Evolutionary conservation across 2,888 invertebrate genomes (phyloP), one percentile per base, ranked within the genome.

Genomic region (Drosophila neonasuta): DNA sequence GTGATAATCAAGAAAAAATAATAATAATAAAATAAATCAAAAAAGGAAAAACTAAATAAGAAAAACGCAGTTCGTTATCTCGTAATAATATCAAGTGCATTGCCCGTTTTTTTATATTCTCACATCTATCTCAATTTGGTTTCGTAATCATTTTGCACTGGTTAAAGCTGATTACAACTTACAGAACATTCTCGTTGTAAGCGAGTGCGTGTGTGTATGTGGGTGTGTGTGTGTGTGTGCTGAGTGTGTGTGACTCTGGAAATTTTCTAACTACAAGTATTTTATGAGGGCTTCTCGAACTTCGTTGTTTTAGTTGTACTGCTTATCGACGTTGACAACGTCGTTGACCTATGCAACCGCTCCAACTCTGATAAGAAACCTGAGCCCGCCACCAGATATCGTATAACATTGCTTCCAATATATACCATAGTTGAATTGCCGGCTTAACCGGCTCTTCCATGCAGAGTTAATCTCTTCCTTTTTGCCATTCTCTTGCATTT

Each of bases 301-400:
- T 54, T 74, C 44, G 45, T 17, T 6, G n/a, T 30, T 56, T n/a
- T 46, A 9, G 11, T 34, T 59, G 36, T 32, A 42, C 39, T 42
- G 13, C 58, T 68, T 57, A 57, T 58, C 73, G 49, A 20, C 15
- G 4, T 5, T 24, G 24, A 5, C 9, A 29, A 58, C 59, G 65
- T 71, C 74, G 80, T 74, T 78, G 78, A 86, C 79, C 78, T 67
- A 69, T 77, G 84, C 68, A 69, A 46, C 67, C 30, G 9, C 8
- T n/a, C 17, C 7, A 32, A 42, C 50, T 13, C 36, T 64, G 81
- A 83, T 80, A 78, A 70, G 75, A 71, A 74, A 54, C 49, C 46
- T 57, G 36, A 64, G 44, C 7, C 8, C 7, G 11, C 6, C 50
- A 8, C 11, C n/a, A 48, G 45, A 56, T 82, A 79, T 73, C 77